phyloP scores from a whole-genome alignment of 2,113 vertebrate species.

The Cyrtonyx montezumae region DNA sequence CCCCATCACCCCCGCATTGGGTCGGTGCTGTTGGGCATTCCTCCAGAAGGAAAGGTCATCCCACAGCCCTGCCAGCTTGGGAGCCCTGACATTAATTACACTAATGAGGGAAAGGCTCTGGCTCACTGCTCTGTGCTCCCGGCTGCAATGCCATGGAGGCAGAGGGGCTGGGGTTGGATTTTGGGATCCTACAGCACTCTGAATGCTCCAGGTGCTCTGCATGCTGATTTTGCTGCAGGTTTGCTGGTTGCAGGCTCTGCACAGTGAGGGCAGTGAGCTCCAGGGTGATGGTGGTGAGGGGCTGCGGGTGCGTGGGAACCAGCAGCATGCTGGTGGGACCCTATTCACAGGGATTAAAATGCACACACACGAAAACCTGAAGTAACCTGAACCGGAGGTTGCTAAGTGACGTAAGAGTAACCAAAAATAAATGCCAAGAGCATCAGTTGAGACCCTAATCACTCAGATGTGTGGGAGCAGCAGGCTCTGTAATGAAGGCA shows the following conservation, averaged over 20 bases:
- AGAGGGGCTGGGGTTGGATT: background rate
- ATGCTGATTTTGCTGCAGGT: background rate
- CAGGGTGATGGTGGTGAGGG: background rate
- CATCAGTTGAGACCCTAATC: background rate
- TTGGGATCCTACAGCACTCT: background rate
- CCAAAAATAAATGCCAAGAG: constrained; percentile 32
- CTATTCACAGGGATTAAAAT: background rate
- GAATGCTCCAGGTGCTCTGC: background rate
- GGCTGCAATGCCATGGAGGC: background rate
- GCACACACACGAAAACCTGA: background rate
- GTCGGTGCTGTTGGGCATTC: background rate
- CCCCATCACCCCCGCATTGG: background rate
- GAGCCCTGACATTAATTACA: constrained; percentile 26
- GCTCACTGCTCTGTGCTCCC: background rate
- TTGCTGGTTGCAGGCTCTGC: fast-evolving
- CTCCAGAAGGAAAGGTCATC: constrained; percentile 37
- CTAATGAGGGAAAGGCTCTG: background rate
- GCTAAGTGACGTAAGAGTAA: background rate
- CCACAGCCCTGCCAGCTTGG: background rate
- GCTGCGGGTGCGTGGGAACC: fast-evolving
- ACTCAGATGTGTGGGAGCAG: background rate
- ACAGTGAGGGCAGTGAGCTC: background rate
- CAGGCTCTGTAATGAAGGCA: fast-evolving
- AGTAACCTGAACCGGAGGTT: constrained; percentile 30
- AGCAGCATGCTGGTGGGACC: background rate